A percentile compares a stretch with the other conserved stretches of the same genome.
These are phyloP conservation scores for Geodia barretti DNA, from an alignment of 37 sponge, comb jelly and placozoan species.

Conservation along the genomic window DNA sequence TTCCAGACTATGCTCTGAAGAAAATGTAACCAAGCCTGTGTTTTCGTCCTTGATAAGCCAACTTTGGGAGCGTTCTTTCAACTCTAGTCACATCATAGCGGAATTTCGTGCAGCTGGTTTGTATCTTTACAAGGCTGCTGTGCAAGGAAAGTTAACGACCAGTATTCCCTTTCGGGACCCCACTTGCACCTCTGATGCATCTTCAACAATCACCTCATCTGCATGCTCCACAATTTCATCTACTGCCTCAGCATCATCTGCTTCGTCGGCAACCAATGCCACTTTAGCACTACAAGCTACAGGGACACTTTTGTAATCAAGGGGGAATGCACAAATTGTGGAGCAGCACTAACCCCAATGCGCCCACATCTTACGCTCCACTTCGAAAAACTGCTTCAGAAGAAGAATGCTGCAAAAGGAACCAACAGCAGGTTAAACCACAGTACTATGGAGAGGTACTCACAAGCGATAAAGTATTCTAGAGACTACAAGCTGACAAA, in stretches of 20 bases:
- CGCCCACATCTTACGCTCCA: neutral
- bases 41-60: constrained; percentile 20
- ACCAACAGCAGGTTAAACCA: neutral
- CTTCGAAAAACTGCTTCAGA: neutral
- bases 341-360: constrained; percentile 1
- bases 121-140: neutral
- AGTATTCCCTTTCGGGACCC: neutral
- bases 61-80: constrained; percentile 14
- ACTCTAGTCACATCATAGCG: constrained; percentile 3
- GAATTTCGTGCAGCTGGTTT: constrained; percentile 3
- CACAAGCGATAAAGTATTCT: neutral
- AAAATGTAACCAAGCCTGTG: constrained; percentile 42
- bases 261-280: neutral
- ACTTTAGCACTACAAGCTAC: neutral
- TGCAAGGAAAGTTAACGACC: neutral
- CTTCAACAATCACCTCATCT: neutral
- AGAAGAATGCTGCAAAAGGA: neutral
- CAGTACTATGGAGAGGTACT: neutral
- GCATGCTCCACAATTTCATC: neutral
- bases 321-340: neutral
- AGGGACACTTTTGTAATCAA: neutral
- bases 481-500: neutral
- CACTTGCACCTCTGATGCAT: neutral
- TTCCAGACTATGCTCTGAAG: too few relatives aligned
- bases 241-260: neutral